Percentiles rank a stretch among this genome's conserved stretches.
Evolutionary conservation across 2,888 invertebrate genomes (phyloP).

Genomic region (Agapetus fuscipes): DNA sequence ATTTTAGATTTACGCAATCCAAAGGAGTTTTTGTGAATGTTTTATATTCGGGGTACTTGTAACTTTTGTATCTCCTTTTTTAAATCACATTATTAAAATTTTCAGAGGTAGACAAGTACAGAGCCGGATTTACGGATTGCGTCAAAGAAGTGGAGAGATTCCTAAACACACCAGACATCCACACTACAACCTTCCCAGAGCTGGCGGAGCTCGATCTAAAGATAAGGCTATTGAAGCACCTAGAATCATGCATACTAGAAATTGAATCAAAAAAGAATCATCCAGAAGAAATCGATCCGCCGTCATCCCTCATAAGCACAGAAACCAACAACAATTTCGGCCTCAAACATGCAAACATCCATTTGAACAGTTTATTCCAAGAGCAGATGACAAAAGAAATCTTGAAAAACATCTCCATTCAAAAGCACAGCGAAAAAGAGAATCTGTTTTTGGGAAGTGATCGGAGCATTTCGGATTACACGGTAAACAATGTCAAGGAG

Average conservation of each 20-base stretch:
- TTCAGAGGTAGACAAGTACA: constrained; percentile 12
- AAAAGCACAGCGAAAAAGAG: constrained; percentile 1
- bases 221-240: constrained; percentile 7
- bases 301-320: too few relatives aligned
- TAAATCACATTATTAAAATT: too few relatives aligned
- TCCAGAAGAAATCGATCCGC: neutral
- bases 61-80: too few relatives aligned
- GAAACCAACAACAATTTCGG: neutral
- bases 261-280: constrained; percentile 4
- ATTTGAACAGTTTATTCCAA: neutral
- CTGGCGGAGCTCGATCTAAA: constrained; percentile 5
- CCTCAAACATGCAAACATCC: neutral
- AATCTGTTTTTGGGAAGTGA: neutral
- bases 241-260: constrained; percentile 9
- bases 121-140: constrained; percentile 10
- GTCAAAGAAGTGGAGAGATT: constrained; percentile 10
- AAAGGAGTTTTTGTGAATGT: too few relatives aligned
- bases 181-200: constrained; percentile 1
- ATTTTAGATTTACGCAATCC: too few relatives aligned
- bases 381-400: constrained; percentile 1
- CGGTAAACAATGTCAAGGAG: neutral
- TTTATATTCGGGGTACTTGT: too few relatives aligned
- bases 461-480: neutral
- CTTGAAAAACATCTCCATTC: neutral
- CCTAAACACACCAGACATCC: constrained; percentile 10